Evolutionary conservation across 2,113 vertebrate genomes (phyloP).

Genomic region (Syrmaticus mikado): DNA sequence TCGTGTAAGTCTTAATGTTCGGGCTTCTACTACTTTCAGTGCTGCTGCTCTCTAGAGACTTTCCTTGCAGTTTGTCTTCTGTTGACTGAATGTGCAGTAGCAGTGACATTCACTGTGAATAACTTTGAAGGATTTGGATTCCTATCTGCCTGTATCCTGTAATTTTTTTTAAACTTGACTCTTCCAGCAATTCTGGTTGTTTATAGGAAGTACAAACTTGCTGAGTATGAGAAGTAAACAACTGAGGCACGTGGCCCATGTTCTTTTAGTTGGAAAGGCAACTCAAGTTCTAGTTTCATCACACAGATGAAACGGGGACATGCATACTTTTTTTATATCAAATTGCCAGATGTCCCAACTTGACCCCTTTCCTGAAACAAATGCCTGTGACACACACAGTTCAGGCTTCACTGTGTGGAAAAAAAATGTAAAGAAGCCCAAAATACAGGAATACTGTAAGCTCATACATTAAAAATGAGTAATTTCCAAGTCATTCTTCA

Average conservation of each 20-base stretch:
- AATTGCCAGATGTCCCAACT: not conserved
- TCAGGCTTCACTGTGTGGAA: not conserved
- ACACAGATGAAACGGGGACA: not conserved
- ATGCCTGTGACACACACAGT: not conserved
- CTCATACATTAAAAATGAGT: not conserved
- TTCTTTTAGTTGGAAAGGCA: not conserved
- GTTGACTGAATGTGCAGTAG: not conserved
- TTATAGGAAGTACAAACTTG: not conserved
- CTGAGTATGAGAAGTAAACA: not conserved
- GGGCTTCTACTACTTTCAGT: not conserved
- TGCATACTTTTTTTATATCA: not conserved
- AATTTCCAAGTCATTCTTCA: not conserved
- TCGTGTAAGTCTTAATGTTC: not conserved
- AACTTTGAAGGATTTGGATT: not conserved
- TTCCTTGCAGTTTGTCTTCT: not conserved
- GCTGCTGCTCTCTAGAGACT: not conserved
- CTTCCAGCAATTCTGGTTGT: not conserved
- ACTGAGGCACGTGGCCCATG: not conserved
- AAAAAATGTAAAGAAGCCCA: not conserved
- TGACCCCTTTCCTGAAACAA: not conserved
- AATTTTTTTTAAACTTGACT: not conserved
- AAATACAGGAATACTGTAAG: not conserved
- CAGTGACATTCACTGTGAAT: not conserved
- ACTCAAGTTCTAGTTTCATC: not conserved
- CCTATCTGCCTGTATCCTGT: not conserved